Evolutionary conservation across 2,113 vertebrate genomes (phyloP).

Genomic region (Chaetodon auriga): DNA sequence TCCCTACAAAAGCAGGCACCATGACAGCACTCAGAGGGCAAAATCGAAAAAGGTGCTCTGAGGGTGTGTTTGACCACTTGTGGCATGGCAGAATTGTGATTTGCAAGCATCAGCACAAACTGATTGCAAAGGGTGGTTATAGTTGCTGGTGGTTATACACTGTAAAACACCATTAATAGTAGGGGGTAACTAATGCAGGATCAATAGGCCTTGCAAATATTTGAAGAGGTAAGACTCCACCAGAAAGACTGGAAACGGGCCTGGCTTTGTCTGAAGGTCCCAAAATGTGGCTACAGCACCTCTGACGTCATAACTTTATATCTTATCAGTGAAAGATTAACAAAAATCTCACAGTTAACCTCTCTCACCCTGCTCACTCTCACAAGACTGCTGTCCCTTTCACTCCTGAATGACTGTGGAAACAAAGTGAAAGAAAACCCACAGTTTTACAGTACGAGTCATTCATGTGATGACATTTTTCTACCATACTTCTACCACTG

Average conservation of each 20-base stretch:
- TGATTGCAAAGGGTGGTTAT: not conserved
- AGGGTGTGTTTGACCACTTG: conserved; percentile 6
- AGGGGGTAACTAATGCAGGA: not conserved
- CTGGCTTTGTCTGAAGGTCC: no score
- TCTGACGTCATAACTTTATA: no score
- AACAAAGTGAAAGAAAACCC: not conserved
- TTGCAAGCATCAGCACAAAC: not conserved
- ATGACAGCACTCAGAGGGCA: not conserved
- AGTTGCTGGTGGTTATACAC: not conserved
- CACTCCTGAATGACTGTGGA: not conserved
- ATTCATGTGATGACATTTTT: not conserved
- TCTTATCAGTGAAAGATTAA: no score
- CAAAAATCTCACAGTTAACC: no score
- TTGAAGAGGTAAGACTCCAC: not conserved
- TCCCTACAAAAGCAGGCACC: conserved; percentile 15
- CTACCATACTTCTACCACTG: not conserved
- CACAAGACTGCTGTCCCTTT: not conserved
- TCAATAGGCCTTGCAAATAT: not conserved
- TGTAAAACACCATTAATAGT: not conserved
- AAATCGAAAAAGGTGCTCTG: conserved; percentile 21
- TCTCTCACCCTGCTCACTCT: not conserved
- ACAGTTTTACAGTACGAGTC: not conserved
- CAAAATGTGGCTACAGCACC: no score
- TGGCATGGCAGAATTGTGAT: not conserved
- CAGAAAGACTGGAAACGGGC: no score